Percentiles rank a stretch among this genome's conserved stretches.
Evolutionary conservation across 2,888 invertebrate species (phyloP).

Genomic region (Diarsia dahlii): DNA sequence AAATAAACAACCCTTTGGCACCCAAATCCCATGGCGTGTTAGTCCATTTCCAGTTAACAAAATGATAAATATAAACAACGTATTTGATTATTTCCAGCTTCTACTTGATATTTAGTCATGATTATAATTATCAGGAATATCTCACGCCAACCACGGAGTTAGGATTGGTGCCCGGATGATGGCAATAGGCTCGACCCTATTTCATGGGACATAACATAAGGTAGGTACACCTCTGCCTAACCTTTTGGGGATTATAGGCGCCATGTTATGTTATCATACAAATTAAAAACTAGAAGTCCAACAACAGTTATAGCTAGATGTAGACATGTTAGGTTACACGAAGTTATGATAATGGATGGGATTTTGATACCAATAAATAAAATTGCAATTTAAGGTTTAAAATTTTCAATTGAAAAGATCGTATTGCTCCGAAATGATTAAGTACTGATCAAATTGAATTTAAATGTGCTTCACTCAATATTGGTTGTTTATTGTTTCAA

Average conservation of each 20-base stretch:
- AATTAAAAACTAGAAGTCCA: background rate
- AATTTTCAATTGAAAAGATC: background rate
- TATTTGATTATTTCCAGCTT: too few species aligned
- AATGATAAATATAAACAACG: too few species aligned
- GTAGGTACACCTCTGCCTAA: too few species aligned
- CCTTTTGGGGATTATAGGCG: too few species aligned
- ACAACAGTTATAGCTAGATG: background rate
- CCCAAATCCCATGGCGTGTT: background rate
- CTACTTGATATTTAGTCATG: too few species aligned
- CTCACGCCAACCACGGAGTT: too few species aligned
- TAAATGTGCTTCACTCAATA: background rate
- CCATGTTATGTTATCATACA: background rate
- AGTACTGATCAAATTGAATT: background rate
- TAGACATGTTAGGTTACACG: background rate
- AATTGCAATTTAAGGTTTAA: background rate
- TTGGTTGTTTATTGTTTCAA: constrained; percentile 11
- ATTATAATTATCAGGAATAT: too few species aligned
- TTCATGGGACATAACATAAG: too few species aligned
- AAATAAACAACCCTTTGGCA: constrained; percentile 38
- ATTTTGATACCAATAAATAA: constrained; percentile 8
- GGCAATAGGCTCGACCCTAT: too few species aligned
- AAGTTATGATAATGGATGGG: background rate
- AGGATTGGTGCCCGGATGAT: too few species aligned
- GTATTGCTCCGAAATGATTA: background rate
- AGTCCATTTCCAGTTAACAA: background rate